phyloP scores from a whole-genome alignment of 2,888 invertebrate genomes.

The Gandaritis pyraliata region DNA sequence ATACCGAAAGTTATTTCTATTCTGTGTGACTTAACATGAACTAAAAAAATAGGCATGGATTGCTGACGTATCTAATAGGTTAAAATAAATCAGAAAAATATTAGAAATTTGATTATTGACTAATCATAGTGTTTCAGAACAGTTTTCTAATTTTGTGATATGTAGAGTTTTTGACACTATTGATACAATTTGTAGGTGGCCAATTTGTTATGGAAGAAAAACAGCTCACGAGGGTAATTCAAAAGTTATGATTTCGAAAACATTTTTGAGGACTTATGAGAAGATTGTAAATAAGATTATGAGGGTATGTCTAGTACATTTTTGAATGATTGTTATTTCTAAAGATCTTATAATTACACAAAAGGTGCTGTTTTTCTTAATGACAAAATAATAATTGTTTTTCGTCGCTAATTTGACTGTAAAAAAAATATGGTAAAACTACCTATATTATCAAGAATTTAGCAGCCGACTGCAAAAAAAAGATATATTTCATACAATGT shows the following conservation, averaged over 20 bases:
- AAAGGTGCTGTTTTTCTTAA: too few relatives aligned
- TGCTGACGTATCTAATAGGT: constrained; percentile 49
- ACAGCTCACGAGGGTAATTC: background rate
- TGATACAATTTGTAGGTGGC: constrained; percentile 4
- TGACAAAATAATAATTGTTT: constrained; percentile 4
- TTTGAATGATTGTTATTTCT: too few relatives aligned
- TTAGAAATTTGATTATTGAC: constrained; percentile 17
- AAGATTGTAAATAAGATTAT: too few relatives aligned
- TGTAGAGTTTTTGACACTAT: constrained; percentile 31
- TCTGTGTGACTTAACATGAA: constrained; percentile 14
- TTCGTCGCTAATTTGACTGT: constrained; percentile 13
- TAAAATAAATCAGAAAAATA: constrained; percentile 29
- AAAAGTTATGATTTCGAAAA: too few relatives aligned
- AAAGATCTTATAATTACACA: too few relatives aligned
- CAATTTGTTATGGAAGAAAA: background rate
- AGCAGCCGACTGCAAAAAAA: constrained; percentile 47
- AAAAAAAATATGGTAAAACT: constrained; percentile 6
- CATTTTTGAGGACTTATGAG: too few relatives aligned
- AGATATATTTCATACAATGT: constrained; percentile 30
- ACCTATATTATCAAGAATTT: constrained; percentile 13
- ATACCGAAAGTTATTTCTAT: constrained; percentile 19
- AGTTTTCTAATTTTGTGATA: constrained; percentile 40
- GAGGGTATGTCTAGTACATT: too few relatives aligned
- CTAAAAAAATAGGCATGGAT: constrained; percentile 33
- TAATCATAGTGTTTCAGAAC: constrained; percentile 33